Conservation (phyloP, 2,888 invertebrate genomes). For the Strigamia transsilvanica region DNA sequence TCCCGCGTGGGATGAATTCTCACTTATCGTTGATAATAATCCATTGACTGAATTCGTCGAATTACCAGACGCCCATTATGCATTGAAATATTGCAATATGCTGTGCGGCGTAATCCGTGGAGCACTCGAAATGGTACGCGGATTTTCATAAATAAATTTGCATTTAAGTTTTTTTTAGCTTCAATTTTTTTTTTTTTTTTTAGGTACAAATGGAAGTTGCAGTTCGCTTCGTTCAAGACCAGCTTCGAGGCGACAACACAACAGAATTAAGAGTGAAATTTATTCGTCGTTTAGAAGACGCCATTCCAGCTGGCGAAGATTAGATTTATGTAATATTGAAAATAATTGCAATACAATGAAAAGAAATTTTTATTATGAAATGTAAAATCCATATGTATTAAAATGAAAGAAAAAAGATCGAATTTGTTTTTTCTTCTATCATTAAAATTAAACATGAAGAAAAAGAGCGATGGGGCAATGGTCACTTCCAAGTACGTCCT, state of each 20-base stretch:
- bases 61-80: slow-evolving; percentile 80
- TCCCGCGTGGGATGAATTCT: slow-evolving; percentile 93
- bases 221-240: slow-evolving; percentile 94
- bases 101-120: slow-evolving; percentile 87
- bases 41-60: slow-evolving; percentile 98
- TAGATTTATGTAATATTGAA: slow-evolving; percentile 66
- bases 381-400: not conserved
- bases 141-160: not conserved
- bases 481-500: slow-evolving; percentile 88
- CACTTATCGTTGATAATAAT: slow-evolving; percentile 91
- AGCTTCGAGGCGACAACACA: slow-evolving; percentile 89
- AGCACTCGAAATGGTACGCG: slow-evolving; percentile 93
- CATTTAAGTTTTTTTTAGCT: slow-evolving; percentile 81
- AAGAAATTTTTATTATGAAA: slow-evolving; percentile 1
- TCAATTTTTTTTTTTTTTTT: slow-evolving; percentile 65
- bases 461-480: slow-evolving; percentile 92
- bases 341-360: not conserved
- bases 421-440: not conserved
- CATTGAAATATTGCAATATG: slow-evolving; percentile 89
- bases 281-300: slow-evolving; percentile 93
- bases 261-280: slow-evolving; percentile 96
- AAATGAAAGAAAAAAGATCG: not conserved
- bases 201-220: slow-evolving; percentile 89
- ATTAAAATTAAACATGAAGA: slow-evolving; percentile 56
- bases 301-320: slow-evolving; percentile 98